Conservation (phyloP, 1,140 invertebrate species). For the Tetramorium simillimum region DNA sequence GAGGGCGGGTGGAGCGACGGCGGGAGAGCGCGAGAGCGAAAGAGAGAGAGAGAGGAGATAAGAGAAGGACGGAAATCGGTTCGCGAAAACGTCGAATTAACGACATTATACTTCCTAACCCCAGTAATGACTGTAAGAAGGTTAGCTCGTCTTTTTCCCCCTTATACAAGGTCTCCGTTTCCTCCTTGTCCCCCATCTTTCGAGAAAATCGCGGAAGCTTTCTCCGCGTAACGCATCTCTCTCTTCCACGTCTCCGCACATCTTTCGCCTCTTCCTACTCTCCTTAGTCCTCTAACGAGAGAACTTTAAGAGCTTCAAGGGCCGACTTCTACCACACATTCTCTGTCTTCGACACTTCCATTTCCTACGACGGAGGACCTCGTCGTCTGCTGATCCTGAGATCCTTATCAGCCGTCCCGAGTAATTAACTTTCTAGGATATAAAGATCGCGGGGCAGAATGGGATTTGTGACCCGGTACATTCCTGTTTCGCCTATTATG, state of each 20-base stretch:
- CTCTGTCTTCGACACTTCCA: conserved; percentile 71
- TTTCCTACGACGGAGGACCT: conserved; percentile 51
- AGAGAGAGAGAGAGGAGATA: background rate
- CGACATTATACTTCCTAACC: conserved; percentile 73
- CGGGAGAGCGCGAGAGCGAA: background rate
- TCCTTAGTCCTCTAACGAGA: conserved; percentile 30
- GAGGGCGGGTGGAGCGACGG: background rate
- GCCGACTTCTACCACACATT: conserved; percentile 49
- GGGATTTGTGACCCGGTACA: conserved; percentile 34
- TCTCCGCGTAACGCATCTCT: conserved; percentile 24
- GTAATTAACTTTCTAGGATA: conserved; percentile 73
- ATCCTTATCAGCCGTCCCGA: conserved; percentile 67
- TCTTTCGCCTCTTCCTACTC: background rate
- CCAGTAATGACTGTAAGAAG: conserved; percentile 73
- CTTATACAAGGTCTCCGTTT: conserved; percentile 37
- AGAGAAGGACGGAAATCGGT: conserved; percentile 37
- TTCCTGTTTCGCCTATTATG: conserved; percentile 15
- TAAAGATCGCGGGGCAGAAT: conserved; percentile 60
- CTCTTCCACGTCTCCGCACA: background rate
- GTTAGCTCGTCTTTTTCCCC: conserved; percentile 67
- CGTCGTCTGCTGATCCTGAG: conserved; percentile 23
- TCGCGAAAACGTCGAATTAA: conserved; percentile 76
- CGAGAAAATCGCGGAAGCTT: conserved; percentile 48
- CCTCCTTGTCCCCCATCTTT: conserved; percentile 14
- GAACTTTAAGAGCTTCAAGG: conserved; percentile 57